A percentile compares a stretch with the other conserved stretches of the same genome.
Conservation (phyloP, 2,797 vertebrate species). For the Pelodytes ibericus region DNA sequence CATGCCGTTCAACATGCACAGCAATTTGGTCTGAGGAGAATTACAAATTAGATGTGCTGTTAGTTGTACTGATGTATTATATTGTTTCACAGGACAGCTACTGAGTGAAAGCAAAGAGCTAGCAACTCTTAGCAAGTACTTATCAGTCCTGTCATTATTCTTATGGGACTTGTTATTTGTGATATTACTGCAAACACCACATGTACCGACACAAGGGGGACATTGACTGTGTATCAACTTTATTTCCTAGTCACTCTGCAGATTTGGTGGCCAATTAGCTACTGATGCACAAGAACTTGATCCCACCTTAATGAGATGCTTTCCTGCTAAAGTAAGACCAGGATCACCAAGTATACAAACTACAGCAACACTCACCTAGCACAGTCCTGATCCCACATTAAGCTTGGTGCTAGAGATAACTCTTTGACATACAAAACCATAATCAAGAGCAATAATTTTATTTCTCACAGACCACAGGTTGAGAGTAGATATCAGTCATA, state of each 20-base stretch:
- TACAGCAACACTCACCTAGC: too few relatives aligned
- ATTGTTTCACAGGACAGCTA: constrained; percentile 1
- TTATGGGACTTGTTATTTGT: constrained; percentile 38
- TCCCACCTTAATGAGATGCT: too few relatives aligned
- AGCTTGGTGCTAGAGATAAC: too few relatives aligned
- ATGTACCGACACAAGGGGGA: neutral
- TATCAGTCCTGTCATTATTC: constrained; percentile 11
- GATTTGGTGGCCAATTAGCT: neutral
- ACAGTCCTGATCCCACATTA: too few relatives aligned
- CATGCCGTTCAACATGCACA: neutral
- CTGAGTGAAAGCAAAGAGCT: constrained; percentile 31
- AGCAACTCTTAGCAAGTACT: constrained; percentile 36
- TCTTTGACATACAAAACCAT: too few relatives aligned
- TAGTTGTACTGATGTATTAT: constrained; percentile 7
- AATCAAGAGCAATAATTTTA: too few relatives aligned
- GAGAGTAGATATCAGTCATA: too few relatives aligned
- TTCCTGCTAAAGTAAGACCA: too few relatives aligned
- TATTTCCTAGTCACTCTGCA: constrained; percentile 1
- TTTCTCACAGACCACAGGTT: too few relatives aligned
- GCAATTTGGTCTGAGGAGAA: constrained; percentile 10
- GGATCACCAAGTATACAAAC: too few relatives aligned
- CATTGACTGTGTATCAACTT: neutral
- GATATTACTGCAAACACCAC: neutral
- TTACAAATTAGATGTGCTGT: constrained; percentile 27
- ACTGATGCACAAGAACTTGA: neutral